A percentile compares a stretch with the other conserved stretches of the same genome.
These are phyloP conservation scores for Tenthredo livida DNA, from an alignment of 2,888 invertebrate genomes.

Conservation along the genomic window DNA sequence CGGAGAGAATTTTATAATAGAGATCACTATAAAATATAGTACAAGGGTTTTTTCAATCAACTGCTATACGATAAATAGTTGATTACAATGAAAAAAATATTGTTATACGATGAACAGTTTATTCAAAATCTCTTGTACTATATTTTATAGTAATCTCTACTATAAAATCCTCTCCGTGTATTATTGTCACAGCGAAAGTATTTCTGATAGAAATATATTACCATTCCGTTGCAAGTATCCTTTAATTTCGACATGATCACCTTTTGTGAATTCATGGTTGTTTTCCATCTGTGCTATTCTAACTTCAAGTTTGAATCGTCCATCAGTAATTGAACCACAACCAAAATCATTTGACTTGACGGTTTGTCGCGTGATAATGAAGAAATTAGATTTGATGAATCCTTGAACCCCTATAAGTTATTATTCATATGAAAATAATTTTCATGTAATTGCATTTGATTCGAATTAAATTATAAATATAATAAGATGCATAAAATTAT, in stretches of 20 bases:
- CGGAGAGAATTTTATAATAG: too few relatives aligned
- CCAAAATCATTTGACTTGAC: neutral
- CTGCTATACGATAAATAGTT: too few relatives aligned
- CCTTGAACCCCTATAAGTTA: neutral
- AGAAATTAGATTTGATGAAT: neutral
- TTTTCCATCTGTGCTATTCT: neutral
- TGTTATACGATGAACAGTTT: too few relatives aligned
- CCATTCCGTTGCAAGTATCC: conserved; percentile 45
- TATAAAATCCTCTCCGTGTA: too few relatives aligned
- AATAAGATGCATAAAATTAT: too few relatives aligned
- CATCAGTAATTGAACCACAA: conserved; percentile 2
- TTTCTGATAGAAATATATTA: conserved; percentile 50
- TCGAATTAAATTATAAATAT: too few relatives aligned
- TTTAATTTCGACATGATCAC: neutral
- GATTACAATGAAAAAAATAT: too few relatives aligned
- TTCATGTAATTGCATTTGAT: neutral
- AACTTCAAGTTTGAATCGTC: neutral
- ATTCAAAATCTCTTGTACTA: too few relatives aligned
- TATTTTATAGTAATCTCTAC: too few relatives aligned
- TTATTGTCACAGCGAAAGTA: neutral
- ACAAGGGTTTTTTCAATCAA: too few relatives aligned
- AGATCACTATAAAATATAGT: too few relatives aligned
- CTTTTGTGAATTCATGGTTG: neutral
- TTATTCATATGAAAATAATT: neutral
- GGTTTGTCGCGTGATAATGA: neutral